Conservation (phyloP, 1,140 invertebrate genomes). For the Ostrea edulis region DNA sequence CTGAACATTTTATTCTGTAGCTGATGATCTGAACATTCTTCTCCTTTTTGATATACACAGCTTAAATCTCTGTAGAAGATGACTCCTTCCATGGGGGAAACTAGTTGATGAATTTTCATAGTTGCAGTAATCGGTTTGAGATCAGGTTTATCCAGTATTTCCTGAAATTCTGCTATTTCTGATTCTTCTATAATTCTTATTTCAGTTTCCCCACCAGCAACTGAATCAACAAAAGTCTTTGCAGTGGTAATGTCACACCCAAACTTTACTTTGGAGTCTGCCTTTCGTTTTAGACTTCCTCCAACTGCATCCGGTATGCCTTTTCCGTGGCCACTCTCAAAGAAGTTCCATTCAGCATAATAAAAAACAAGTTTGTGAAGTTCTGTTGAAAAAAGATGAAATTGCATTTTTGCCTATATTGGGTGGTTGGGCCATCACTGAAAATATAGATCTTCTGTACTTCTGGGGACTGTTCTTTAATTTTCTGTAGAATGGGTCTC, state of each 20-base stretch:
- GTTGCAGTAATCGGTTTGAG: conserved; percentile 53
- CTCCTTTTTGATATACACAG: conserved; percentile 42
- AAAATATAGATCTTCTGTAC: conserved; percentile 61
- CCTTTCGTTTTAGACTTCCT: conserved; percentile 76
- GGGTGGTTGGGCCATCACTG: conserved; percentile 60
- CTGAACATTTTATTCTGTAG: background rate
- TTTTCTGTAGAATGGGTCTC: conserved; percentile 56
- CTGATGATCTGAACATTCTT: conserved; percentile 5
- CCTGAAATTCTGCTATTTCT: background rate
- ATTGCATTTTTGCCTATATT: conserved; percentile 63
- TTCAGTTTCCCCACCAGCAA: background rate
- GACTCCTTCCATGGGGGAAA: background rate
- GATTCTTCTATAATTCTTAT: background rate
- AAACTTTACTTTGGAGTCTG: conserved; percentile 47
- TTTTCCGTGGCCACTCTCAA: conserved; percentile 79
- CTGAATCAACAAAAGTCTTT: conserved; percentile 29
- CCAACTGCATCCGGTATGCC: conserved; percentile 79
- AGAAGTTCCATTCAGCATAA: conserved; percentile 76
- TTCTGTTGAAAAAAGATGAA: conserved; percentile 58
- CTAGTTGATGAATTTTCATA: conserved; percentile 58
- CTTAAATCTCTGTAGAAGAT: conserved; percentile 52
- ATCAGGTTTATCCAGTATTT: background rate
- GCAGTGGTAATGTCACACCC: conserved; percentile 39
- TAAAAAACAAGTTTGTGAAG: conserved; percentile 26
- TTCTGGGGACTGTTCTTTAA: conserved; percentile 53